A percentile compares a stretch with the other conserved stretches of the same genome.
phyloP scores from a whole-genome alignment of 1,140 invertebrate species.

The Bilobella aurantiaca region DNA sequence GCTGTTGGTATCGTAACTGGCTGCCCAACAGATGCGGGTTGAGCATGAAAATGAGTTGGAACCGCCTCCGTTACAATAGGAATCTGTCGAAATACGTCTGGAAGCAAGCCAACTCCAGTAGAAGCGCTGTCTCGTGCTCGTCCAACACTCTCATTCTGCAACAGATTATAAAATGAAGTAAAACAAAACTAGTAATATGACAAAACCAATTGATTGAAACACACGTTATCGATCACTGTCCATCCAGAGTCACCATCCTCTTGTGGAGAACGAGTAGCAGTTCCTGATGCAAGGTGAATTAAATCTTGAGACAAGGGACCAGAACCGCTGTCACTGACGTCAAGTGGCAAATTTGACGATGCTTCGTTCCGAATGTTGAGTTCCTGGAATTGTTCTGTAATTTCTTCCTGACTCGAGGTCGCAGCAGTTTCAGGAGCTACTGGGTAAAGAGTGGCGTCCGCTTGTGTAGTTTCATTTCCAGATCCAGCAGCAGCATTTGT shows the following conservation, averaged over 20 bases:
- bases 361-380: conserved; percentile 9
- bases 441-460: no score
- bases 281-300: neutral
- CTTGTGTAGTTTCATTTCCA: neutral
- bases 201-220: neutral
- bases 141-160: neutral
- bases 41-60: neutral
- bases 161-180: neutral
- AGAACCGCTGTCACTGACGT: neutral
- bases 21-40: neutral
- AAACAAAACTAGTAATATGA: neutral
- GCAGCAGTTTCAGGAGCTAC: no score
- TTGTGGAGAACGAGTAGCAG: neutral
- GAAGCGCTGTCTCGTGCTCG: neutral
- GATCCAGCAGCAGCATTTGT: no score
- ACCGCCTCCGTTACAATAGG: neutral
- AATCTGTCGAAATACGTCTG: neutral
- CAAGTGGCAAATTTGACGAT: neutral
- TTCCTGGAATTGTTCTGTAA: conserved; percentile 3
- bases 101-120: neutral
- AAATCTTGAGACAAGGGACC: neutral
- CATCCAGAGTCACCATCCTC: conserved; percentile 25
- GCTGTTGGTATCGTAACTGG: neutral
- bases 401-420: neutral
- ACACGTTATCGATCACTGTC: conserved; percentile 23